Conservation (phyloP, 2,888 invertebrate genomes). For the Aporophyla nigra region DNA sequence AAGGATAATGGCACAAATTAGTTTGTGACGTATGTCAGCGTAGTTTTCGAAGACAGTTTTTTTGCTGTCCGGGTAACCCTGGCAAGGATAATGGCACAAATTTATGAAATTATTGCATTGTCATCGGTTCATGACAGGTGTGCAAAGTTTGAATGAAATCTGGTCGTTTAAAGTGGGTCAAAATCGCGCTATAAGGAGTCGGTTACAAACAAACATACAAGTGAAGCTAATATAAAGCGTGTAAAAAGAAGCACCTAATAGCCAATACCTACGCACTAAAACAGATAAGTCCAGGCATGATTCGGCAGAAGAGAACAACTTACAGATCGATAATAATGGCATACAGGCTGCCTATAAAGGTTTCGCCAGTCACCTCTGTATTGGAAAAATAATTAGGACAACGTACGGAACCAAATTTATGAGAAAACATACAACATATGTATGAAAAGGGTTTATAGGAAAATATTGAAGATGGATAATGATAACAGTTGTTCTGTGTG, state of each 20-base stretch:
- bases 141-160: no score
- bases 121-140: no score
- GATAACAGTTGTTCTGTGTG: not conserved
- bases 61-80: no score
- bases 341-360: slow-evolving; percentile 21
- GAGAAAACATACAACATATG: slow-evolving; percentile 24
- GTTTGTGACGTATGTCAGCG: no score
- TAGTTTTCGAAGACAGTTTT: no score
- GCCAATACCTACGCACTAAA: not conserved
- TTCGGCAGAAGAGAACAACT: slow-evolving; percentile 26
- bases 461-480: not conserved
- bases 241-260: slow-evolving; percentile 16
- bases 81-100: no score
- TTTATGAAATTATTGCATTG: no score
- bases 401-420: slow-evolving; percentile 18
- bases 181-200: no score
- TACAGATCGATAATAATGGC: slow-evolving; percentile 49
- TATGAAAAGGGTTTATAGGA: not conserved
- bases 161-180: no score
- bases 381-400: slow-evolving; percentile 65
- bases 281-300: slow-evolving; percentile 31
- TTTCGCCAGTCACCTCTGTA: slow-evolving; percentile 60
- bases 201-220: no score
- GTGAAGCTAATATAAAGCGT: no score
- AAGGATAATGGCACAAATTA: no score